Percentiles rank a stretch among this genome's conserved stretches.
Conservation (phyloP, 2,113 vertebrate genomes). For the Dendropsophus ebraccatus region DNA sequence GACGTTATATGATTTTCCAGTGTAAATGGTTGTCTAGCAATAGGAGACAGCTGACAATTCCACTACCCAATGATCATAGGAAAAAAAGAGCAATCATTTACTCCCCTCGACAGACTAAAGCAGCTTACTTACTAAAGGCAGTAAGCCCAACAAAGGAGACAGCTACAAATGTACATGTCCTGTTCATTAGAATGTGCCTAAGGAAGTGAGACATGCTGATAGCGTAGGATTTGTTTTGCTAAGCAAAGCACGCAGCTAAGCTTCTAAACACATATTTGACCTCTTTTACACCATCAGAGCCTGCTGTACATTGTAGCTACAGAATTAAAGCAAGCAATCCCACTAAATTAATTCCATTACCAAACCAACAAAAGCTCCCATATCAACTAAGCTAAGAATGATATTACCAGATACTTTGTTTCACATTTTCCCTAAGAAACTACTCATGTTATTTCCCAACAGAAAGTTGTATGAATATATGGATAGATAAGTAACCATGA, state of each 20-base stretch:
- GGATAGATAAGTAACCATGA: background rate
- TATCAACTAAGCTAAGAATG: background rate
- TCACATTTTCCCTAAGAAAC: background rate
- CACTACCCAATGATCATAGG: background rate
- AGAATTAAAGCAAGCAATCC: conserved; percentile 9
- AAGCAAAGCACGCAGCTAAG: conserved; percentile 52
- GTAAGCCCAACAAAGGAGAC: conserved; percentile 32
- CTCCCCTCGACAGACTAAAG: conserved; percentile 21
- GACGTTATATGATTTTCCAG: background rate
- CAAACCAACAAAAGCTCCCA: background rate
- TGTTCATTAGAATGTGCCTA: conserved; percentile 52
- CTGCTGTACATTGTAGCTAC: conserved; percentile 18
- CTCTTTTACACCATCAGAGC: conserved; percentile 38
- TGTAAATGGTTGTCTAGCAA: background rate
- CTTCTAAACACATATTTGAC: conserved; percentile 49
- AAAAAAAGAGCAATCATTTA: conserved; percentile 22
- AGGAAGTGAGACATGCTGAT: conserved; percentile 50
- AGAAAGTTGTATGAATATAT: background rate
- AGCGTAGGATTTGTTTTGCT: conserved; percentile 51
- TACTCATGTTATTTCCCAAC: background rate
- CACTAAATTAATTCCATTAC: conserved; percentile 23
- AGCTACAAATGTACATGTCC: conserved; percentile 39
- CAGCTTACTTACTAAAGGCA: conserved; percentile 28
- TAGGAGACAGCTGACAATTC: conserved; percentile 6
- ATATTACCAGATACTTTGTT: background rate